Evolutionary conservation across 2,888 invertebrate genomes (phyloP).

Genomic region (Saturnia pavonia): DNA sequence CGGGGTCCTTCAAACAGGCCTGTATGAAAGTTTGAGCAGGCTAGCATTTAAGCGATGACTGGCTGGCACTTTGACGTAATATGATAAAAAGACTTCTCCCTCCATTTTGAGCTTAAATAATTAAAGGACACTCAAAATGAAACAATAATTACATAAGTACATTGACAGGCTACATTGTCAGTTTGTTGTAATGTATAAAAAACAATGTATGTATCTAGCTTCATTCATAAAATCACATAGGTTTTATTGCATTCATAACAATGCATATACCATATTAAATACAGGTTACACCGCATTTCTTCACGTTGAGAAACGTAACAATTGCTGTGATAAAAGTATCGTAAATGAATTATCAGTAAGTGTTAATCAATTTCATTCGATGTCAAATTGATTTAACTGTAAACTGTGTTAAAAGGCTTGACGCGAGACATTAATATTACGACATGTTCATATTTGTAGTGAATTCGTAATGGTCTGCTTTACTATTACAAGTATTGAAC

Average conservation of each 20-base stretch:
- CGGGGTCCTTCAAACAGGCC: too few relatives aligned
- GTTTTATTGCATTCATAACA: background rate
- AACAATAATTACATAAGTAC: too few relatives aligned
- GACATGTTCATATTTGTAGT: slow-evolving; percentile 71
- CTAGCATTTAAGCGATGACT: too few relatives aligned
- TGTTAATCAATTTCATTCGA: slow-evolving; percentile 74
- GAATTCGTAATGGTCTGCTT: slow-evolving; percentile 65
- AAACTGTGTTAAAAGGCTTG: slow-evolving; percentile 68
- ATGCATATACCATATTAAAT: background rate
- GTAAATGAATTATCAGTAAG: slow-evolving; percentile 69
- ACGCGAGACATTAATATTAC: slow-evolving; percentile 56
- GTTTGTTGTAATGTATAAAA: background rate
- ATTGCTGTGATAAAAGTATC: slow-evolving; percentile 61
- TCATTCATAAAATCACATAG: slow-evolving; percentile 1
- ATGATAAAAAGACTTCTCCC: too few relatives aligned
- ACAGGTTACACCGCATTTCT: slow-evolving; percentile 30
- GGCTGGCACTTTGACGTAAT: too few relatives aligned
- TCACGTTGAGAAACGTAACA: slow-evolving; percentile 42
- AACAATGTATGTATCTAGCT: background rate
- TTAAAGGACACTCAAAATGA: too few relatives aligned
- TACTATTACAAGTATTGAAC: slow-evolving; percentile 50
- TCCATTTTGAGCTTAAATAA: too few relatives aligned
- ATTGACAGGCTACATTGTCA: background rate
- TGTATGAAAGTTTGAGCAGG: too few relatives aligned
- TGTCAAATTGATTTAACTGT: slow-evolving; percentile 78